Conservation (phyloP, 1,140 invertebrate species). For the Dendroctonus ponderosae region DNA sequence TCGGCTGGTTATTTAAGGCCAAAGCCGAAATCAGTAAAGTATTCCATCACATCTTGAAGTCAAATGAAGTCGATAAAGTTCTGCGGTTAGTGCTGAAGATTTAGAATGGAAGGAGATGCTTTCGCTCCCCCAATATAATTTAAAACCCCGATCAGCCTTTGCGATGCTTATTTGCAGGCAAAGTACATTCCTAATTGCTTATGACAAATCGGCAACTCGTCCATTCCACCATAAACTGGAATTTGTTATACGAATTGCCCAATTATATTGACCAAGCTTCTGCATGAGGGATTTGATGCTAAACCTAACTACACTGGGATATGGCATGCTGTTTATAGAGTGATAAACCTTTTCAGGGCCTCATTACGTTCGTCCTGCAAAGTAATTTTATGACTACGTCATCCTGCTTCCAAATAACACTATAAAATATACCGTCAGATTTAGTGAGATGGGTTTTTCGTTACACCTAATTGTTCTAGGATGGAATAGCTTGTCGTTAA, state of each 20-base stretch:
- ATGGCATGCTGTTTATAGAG: conserved; percentile 42
- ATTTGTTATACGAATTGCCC: conserved; percentile 34
- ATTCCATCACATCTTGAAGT: conserved; percentile 36
- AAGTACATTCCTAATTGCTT: conserved; percentile 39
- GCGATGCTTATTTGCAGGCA: conserved; percentile 23
- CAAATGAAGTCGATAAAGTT: conserved; percentile 36
- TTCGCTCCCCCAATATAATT: conserved; percentile 32
- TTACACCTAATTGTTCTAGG: conserved; percentile 32
- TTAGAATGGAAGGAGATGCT: conserved; percentile 27
- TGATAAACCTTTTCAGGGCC: conserved; percentile 44
- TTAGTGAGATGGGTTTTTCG: conserved; percentile 28
- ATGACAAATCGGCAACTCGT: conserved; percentile 28
- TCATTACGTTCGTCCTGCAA: conserved; percentile 41
- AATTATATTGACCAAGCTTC: conserved; percentile 34
- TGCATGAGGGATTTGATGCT: conserved; percentile 27
- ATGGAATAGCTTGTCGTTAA: neutral
- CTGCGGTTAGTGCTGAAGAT: conserved; percentile 24
- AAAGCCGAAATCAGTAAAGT: conserved; percentile 19
- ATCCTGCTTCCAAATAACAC: conserved; percentile 10
- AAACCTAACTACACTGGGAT: conserved; percentile 31
- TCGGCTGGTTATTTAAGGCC: conserved; percentile 31
- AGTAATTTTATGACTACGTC: conserved; percentile 38
- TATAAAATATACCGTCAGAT: conserved; percentile 26
- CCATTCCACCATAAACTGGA: conserved; percentile 25
- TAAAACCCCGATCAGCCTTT: conserved; percentile 26